These are phyloP conservation scores for Amiota mariae DNA, from an alignment of 2,888 invertebrate genomes.

Conservation along the genomic window DNA sequence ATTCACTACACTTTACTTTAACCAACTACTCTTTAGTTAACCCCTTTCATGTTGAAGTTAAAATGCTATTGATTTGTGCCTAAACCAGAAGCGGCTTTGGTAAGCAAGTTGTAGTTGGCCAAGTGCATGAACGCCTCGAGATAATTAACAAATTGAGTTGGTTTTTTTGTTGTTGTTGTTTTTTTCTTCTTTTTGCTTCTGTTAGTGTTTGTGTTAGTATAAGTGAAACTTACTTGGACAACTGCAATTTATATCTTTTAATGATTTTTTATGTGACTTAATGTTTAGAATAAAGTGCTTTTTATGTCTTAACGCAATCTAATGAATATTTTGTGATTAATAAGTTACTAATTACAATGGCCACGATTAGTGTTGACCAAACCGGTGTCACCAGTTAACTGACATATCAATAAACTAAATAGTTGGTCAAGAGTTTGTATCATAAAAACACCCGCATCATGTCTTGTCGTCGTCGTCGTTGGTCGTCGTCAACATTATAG, in stretches of 20 bases:
- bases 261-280: neutral
- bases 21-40: no score
- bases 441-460: slow-evolving; percentile 19
- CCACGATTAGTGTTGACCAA: slow-evolving; percentile 3
- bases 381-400: neutral
- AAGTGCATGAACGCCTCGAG: slow-evolving; percentile 22
- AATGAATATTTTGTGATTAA: slow-evolving; percentile 23
- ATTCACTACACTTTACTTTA: neutral
- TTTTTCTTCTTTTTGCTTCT: neutral
- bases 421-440: neutral
- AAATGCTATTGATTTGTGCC: no score
- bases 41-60: no score
- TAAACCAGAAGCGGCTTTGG: no score
- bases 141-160: slow-evolving; percentile 23
- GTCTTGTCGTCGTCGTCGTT: no score
- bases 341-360: slow-evolving; percentile 23
- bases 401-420: slow-evolving; percentile 24
- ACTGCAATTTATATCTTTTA: slow-evolving; percentile 6
- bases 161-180: no score
- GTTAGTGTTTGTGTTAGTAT: neutral
- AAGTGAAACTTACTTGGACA: neutral
- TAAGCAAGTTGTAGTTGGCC: neutral
- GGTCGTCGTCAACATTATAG: neutral
- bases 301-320: slow-evolving; percentile 12
- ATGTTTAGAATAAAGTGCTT: slow-evolving; percentile 9